Evolutionary conservation across 2,113 vertebrate species (phyloP).

Genomic region (Rhabdornis inornatus): DNA sequence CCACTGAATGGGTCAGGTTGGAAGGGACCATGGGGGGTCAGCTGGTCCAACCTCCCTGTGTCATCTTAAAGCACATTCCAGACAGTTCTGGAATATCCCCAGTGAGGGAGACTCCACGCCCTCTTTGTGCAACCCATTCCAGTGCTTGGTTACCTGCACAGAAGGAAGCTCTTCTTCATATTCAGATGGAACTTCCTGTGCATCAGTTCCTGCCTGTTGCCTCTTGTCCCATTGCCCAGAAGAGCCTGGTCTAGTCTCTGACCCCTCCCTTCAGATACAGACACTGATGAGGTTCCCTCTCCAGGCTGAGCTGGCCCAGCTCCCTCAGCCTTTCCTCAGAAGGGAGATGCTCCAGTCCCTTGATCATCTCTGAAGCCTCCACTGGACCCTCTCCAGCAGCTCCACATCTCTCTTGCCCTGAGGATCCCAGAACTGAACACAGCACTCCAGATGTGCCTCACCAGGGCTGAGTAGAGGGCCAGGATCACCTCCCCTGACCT

Average conservation of each 20-base stretch:
- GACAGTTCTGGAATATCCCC: neutral
- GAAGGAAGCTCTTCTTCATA: neutral
- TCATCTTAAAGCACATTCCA: neutral
- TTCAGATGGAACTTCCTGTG: neutral
- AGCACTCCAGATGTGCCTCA: neutral
- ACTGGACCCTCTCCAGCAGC: neutral
- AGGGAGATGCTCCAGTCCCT: neutral
- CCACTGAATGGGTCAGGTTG: neutral
- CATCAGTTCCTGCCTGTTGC: neutral
- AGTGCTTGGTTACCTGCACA: neutral
- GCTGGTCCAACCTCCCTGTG: neutral
- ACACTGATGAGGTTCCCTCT: neutral
- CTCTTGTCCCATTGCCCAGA: neutral
- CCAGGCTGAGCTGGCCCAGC: neutral
- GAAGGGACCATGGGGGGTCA: neutral
- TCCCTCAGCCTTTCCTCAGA: neutral
- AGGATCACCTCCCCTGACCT: rapidly evolving
- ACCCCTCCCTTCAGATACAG: neutral
- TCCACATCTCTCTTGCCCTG: neutral
- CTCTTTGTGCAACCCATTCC: neutral
- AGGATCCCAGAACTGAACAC: neutral
- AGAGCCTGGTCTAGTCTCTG: neutral
- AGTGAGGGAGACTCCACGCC: neutral
- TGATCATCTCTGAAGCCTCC: neutral
- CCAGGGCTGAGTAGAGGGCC: neutral